A percentile compares a stretch with the other conserved stretches of the same genome.
Conservation (phyloP, 1,140 invertebrate species). For the Metopolophium dirhodum region DNA sequence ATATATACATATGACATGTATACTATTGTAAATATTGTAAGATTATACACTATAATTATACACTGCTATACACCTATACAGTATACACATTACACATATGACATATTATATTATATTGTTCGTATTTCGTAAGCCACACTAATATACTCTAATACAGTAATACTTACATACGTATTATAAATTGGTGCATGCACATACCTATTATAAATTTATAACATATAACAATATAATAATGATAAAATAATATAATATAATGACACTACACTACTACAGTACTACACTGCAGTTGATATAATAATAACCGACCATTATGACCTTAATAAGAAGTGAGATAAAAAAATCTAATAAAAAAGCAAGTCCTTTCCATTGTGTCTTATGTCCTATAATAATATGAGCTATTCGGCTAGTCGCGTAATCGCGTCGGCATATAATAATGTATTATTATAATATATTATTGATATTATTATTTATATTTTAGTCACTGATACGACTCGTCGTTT, state of each 20-base stretch:
- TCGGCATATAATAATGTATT: background rate
- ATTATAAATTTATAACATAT: background rate
- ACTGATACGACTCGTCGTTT: background rate
- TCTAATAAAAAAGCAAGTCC: background rate
- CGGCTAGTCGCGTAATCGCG: background rate
- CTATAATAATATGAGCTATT: background rate
- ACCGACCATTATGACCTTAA: background rate
- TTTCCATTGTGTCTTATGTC: background rate
- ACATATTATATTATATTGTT: background rate
- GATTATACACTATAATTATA: background rate
- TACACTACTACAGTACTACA: background rate
- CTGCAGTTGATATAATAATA: slow-evolving; percentile 13
- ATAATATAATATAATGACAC: background rate
- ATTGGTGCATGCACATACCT: background rate
- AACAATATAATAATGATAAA: too few species aligned
- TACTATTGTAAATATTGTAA: background rate
- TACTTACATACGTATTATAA: background rate
- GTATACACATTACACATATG: background rate
- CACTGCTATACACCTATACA: background rate
- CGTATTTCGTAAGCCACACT: background rate
- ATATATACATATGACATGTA: too few species aligned
- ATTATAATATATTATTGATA: background rate
- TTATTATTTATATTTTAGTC: background rate
- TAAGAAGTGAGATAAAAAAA: background rate
- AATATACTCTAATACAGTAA: background rate